Percentiles rank a stretch among this genome's conserved stretches.
Conservation (phyloP, 2,888 invertebrate species). For the Apodemia zela region DNA sequence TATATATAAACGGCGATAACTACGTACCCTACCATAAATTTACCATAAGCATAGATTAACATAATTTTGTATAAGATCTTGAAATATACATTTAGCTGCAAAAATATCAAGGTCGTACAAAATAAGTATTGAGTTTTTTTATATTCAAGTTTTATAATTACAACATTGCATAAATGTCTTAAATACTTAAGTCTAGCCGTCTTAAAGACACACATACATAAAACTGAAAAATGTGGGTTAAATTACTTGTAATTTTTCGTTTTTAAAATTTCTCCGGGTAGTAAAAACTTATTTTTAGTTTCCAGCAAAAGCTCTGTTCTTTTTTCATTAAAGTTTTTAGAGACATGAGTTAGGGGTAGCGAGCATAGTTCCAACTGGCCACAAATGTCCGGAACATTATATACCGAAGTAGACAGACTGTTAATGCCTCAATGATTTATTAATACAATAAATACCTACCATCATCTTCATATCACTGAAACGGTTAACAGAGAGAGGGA, state of each 20-base stretch:
- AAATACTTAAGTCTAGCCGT: neutral
- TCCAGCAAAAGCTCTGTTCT: too few relatives aligned
- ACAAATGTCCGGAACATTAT: too few relatives aligned
- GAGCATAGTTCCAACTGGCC: too few relatives aligned
- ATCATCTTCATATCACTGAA: too few relatives aligned
- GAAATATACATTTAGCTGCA: conserved; percentile 7
- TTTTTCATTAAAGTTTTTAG: too few relatives aligned
- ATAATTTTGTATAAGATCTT: neutral
- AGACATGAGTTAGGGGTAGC: too few relatives aligned
- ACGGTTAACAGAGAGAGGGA: too few relatives aligned
- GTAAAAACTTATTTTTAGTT: too few relatives aligned
- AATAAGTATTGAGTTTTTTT: conserved; percentile 12
- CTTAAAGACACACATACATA: neutral
- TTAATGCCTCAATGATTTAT: neutral
- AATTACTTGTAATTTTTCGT: neutral
- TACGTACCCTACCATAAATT: conserved; percentile 1
- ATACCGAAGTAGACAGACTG: too few relatives aligned
- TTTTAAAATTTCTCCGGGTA: too few relatives aligned
- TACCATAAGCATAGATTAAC: conserved; percentile 5
- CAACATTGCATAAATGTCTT: neutral
- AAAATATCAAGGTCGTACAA: neutral
- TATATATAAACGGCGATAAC: conserved; percentile 2
- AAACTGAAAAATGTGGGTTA: neutral
- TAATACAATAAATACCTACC: neutral
- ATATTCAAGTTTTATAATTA: neutral